Conservation (phyloP, 2,113 vertebrate genomes). For the Aegypius monachus region DNA sequence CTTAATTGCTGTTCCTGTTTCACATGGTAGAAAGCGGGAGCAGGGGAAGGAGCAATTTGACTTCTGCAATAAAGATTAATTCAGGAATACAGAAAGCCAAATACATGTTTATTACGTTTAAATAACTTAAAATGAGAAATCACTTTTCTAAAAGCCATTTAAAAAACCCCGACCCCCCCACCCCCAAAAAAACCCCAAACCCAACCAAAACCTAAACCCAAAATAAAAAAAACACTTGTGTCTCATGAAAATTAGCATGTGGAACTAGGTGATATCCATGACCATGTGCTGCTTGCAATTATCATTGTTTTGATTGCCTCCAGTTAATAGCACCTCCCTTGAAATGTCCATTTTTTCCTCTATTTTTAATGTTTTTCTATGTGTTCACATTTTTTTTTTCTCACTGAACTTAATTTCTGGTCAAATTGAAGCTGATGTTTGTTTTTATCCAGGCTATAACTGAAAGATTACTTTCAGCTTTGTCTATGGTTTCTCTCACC, state of each 20-base stretch:
- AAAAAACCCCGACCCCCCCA: background rate
- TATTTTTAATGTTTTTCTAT: background rate
- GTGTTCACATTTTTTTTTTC: background rate
- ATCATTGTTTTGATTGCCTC: background rate
- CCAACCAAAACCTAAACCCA: too few relatives aligned
- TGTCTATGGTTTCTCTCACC: background rate
- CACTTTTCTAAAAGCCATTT: background rate
- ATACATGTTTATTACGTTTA: background rate
- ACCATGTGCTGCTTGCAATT: background rate
- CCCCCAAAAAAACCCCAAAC: fast-evolving
- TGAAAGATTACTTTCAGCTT: background rate
- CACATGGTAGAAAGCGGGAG: background rate
- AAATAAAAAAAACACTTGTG: background rate
- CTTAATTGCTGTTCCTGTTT: background rate
- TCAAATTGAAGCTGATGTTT: background rate
- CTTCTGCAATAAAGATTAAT: background rate
- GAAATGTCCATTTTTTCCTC: background rate
- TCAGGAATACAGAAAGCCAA: background rate
- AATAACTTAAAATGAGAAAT: background rate
- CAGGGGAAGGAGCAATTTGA: background rate
- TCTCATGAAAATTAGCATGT: background rate
- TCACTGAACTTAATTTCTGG: background rate
- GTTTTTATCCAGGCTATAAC: background rate
- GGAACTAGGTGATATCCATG: background rate
- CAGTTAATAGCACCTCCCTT: background rate